A percentile compares a stretch with the other conserved stretches of the same genome.
phyloP scores from a whole-genome alignment of 1,140 invertebrate species.

The Rhagoletis pomonella region DNA sequence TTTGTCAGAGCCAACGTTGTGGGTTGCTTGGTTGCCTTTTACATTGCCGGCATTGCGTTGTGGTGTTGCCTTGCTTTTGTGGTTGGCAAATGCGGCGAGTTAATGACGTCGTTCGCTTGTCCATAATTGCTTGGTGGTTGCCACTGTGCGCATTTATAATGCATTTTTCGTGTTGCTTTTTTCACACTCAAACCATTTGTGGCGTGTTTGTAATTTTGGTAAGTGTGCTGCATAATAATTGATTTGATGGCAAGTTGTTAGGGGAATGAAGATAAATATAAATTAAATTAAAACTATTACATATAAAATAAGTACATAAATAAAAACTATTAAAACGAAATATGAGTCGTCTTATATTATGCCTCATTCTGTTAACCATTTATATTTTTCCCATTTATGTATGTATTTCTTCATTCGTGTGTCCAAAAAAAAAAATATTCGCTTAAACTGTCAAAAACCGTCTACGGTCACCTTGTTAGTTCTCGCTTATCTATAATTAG shows the following conservation, averaged over 20 bases:
- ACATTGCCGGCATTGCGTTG: background rate
- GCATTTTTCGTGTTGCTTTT: background rate
- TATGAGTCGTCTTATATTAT: background rate
- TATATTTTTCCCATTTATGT: background rate
- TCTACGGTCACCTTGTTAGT: background rate
- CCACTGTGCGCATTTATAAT: background rate
- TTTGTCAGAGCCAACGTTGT: background rate
- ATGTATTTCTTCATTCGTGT: background rate
- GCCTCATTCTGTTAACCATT: background rate
- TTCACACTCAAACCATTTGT: background rate
- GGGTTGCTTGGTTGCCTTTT: background rate
- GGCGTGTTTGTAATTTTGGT: background rate
- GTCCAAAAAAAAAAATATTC: background rate
- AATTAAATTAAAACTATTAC: background rate
- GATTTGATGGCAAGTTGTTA: too few species aligned
- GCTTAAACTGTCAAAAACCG: constrained; percentile 4
- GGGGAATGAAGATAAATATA: too few species aligned
- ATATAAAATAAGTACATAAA: background rate
- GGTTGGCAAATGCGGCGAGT: background rate
- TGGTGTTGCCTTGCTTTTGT: background rate
- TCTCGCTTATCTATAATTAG: constrained; percentile 28
- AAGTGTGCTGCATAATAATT: constrained; percentile 30
- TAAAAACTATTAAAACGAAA: too few species aligned
- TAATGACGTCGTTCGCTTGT: constrained; percentile 33
- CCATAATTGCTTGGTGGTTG: constrained; percentile 40